These are phyloP conservation scores for Pedionomus torquatus DNA, from an alignment of 2,113 vertebrate genomes.

Conservation along the genomic window DNA sequence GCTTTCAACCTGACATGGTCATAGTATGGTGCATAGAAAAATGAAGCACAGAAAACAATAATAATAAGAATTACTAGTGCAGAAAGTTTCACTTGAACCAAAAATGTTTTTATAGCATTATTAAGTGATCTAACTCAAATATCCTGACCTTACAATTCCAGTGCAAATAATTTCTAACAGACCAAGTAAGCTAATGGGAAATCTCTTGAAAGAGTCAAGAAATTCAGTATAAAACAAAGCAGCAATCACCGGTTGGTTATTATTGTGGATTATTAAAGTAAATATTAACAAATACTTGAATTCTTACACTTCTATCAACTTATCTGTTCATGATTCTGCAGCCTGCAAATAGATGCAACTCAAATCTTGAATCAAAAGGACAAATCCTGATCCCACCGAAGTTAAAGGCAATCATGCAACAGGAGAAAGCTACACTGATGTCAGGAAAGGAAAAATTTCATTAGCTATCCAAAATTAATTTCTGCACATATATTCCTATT, in stretches of 20 bases:
- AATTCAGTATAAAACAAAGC: background rate
- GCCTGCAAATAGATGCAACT: background rate
- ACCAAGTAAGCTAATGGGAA: background rate
- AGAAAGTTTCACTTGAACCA: background rate
- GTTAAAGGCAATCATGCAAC: background rate
- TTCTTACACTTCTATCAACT: background rate
- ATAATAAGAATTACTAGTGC: background rate
- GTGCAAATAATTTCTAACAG: background rate
- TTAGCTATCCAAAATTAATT: background rate
- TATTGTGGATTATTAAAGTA: background rate
- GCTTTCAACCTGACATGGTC: background rate
- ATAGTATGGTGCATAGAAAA: background rate
- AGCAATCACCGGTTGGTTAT: background rate
- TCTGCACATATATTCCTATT: rapidly evolving
- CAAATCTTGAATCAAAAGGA: background rate
- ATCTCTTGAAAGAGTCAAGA: background rate
- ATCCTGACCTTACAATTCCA: background rate
- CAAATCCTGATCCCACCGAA: background rate
- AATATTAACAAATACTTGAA: background rate
- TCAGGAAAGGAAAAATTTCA: background rate
- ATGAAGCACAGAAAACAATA: background rate
- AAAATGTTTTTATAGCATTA: background rate
- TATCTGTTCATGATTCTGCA: background rate
- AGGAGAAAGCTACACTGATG: background rate
- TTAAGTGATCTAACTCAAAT: background rate